Conservation (phyloP, 30 jellyfish, hydroid and myxozoan genomes). For the Aurelia sp. region DNA sequence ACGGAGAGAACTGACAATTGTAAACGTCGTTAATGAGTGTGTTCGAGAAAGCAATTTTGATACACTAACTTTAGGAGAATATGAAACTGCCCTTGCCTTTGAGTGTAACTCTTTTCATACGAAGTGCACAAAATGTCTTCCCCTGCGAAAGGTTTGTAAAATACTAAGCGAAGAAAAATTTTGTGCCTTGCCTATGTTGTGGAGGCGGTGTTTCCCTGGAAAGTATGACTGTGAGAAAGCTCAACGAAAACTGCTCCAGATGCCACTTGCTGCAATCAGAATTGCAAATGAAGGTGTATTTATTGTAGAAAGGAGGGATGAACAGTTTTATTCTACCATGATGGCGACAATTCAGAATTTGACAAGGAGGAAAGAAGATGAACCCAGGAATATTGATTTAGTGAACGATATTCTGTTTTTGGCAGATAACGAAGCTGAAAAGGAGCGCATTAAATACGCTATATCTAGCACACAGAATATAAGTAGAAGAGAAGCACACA, state of each 20-base stretch:
- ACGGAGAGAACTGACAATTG: conserved; percentile 4
- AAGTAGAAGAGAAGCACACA: conserved; percentile 1
- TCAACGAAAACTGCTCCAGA: background rate
- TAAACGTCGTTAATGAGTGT: conserved; percentile 3
- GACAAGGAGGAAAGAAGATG: background rate
- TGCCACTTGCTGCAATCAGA: conserved; percentile 9
- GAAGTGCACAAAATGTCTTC: conserved; percentile 4
- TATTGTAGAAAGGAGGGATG: conserved; percentile 1
- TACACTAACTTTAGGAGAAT: conserved; percentile 1
- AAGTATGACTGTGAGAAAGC: background rate
- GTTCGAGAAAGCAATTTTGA: conserved; percentile 9
- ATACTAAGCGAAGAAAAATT: background rate
- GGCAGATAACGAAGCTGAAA: conserved; percentile 1
- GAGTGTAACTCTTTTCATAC: conserved; percentile 4
- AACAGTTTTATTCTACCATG: background rate
- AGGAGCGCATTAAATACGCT: conserved; percentile 2
- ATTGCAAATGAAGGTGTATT: background rate
- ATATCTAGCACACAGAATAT: background rate
- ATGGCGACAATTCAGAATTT: conserved; percentile 3
- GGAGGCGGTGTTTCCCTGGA: conserved; percentile 11
- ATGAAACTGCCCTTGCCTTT: background rate
- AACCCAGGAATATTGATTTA: conserved; percentile 2
- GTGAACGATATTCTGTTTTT: background rate
- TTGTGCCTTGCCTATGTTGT: conserved; percentile 8
- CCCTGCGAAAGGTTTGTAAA: background rate